Base-by-base conservation (phyloP, 1,140 invertebrate genomes). In the Caenorhabditis inopinata region DNA sequence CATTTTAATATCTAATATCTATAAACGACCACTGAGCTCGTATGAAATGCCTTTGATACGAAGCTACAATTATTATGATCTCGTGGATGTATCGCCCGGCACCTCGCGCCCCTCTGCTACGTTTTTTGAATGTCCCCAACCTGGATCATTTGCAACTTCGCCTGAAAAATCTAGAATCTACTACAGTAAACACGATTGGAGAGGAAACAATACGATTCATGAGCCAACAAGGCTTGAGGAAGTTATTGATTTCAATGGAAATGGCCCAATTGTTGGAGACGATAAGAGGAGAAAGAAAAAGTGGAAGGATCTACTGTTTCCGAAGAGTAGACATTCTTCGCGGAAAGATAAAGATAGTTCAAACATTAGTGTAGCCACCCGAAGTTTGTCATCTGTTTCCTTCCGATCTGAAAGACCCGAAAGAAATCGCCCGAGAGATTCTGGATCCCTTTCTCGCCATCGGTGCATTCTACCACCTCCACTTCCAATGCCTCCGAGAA, bases 321-420 rank as follows among this genome's bases (percentile, higher is more conserved):
- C 45, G 29, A 53, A 51, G n/a, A 73, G 32, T 45, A 11, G 45
- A 25, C 47, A 47, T 11, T 47, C 51, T 6, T 74, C 62, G 2
- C 11, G 78, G 38, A 79, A 79, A 45, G 78, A 79, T 27, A 58
- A 46, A 27, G 32, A 35, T 7, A 75, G 49, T 23, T 68, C 45
- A n/a, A 47, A 47, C 27, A 27, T 75, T 11, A 47, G 6, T 16
- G 25, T 51, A 12, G 25, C 74, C 1, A 48, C 47, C 1, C 42
- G 74, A 75, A 75, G 74, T 12, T n/a, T 48, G n/a, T 75, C 74
- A 32, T 75, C 47, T 14, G 74, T 48, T 6, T 51, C 74, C 1
- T 48, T 75, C 21, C 25, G 74, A 32, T 51, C 45, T 7, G 74
- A 47, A 27, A 48, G 32, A 14, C 74, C 74, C 14, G 42, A 32